Base-by-base conservation (phyloP, 2,797 vertebrate species). In the Ibycter americanus region DNA sequence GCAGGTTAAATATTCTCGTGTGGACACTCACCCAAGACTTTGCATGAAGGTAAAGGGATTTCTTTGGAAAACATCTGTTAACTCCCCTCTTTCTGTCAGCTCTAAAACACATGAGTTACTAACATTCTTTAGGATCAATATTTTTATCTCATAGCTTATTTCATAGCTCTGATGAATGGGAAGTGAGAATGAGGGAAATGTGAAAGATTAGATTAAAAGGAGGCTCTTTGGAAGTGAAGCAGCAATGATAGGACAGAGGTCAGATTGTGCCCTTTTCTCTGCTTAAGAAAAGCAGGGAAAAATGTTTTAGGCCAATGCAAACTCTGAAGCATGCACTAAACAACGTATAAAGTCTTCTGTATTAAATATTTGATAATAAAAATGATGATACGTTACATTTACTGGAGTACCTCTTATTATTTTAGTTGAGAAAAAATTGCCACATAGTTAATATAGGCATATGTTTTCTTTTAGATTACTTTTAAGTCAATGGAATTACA, bases 11-110 rank as follows among this genome's bases (percentile, higher is more conserved):
- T 98, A 98, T 87, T 94, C 84, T 29, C 95, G 74, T 34, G 97
- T 98, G 83, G 98, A 98, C 84, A 94, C 97, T 15, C 98, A 98
- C 74, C 97, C 98, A 7, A 96, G 94, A 52, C 98, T 98, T 77
- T 98, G 98, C 84, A 96, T 98, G 93, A 97, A 98, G 98, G 98
- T 98, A 97, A 97, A 91, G 31, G 15, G 22, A 81, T 87, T 90
- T 94, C 32, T 80, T 85, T 89, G 34, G 66, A 87, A 80, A 85
- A 83, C 11, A 31, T 6, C 6, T 44, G 12, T 38, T 73, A 86
- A 47, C 16, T 62, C 11, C 21, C 13, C 11, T 80, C 26, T 62
- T 71, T 71, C 62, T 74, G 4, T 76, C 72, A 91, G 15, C 31
- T 76, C 26, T 85, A 38, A 87, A 93, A 79, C 22, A 49, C 51